Percentiles rank a stretch among this genome's conserved stretches.
Conservation (phyloP, 2,113 vertebrate species). For the Periophthalmodon schlosseri region DNA sequence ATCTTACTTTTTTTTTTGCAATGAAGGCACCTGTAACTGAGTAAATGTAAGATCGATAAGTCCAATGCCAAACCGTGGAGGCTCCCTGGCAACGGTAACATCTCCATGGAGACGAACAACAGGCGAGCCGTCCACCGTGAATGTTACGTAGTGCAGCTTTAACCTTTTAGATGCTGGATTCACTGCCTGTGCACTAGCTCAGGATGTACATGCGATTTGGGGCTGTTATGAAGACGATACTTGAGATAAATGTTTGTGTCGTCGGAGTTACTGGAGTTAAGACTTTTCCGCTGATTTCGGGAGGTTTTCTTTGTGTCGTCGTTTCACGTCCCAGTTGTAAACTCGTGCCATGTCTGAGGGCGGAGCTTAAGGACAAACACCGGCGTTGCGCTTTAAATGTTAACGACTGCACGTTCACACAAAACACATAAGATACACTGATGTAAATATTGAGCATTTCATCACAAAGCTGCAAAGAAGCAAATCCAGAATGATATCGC, state of each 20-base stretch:
- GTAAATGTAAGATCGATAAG: too few relatives aligned
- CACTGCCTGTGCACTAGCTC: background rate
- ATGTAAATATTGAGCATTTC: too few relatives aligned
- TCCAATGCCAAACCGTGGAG: too few relatives aligned
- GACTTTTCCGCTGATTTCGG: conserved; percentile 88
- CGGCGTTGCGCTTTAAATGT: background rate
- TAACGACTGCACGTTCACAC: too few relatives aligned
- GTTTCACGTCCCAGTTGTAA: conserved; percentile 99
- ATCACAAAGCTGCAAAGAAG: too few relatives aligned
- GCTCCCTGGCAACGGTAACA: too few relatives aligned
- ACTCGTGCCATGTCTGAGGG: conserved; percentile 96
- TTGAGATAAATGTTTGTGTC: conserved; percentile 14
- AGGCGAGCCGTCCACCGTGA: too few relatives aligned
- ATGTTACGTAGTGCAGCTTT: background rate
- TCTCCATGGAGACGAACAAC: too few relatives aligned
- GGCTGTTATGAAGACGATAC: conserved; percentile 15
- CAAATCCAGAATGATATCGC: too few relatives aligned
- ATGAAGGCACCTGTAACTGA: too few relatives aligned
- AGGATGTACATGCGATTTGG: conserved; percentile 17
- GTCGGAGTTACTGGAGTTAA: conserved; percentile 58
- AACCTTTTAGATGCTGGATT: background rate
- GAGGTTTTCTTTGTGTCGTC: conserved; percentile 93
- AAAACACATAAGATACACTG: too few relatives aligned
- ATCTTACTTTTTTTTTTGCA: too few relatives aligned
- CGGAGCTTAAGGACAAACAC: conserved; percentile 73